Conservation (phyloP, 1,140 invertebrate species). For the Pseudobourletiella spinata region DNA sequence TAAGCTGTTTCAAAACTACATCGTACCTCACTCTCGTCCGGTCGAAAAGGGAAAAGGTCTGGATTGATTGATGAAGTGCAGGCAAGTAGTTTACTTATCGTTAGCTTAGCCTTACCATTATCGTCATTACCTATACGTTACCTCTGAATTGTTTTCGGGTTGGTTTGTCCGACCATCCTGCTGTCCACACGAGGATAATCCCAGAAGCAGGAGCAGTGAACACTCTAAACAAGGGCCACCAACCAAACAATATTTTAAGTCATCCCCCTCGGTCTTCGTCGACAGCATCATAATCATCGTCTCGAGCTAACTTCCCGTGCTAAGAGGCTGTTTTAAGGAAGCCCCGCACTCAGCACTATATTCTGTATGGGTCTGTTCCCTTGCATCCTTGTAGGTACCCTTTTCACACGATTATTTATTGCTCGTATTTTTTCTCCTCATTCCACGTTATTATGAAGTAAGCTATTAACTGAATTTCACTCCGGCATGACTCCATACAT, state of each 20-base stretch:
- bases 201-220: too few relatives aligned
- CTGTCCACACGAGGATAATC: background rate
- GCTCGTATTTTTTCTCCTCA: background rate
- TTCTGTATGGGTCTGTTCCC: too few relatives aligned
- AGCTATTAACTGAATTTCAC: background rate
- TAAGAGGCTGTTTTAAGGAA: background rate
- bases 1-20: too few relatives aligned
- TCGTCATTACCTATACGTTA: background rate
- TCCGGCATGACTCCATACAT: background rate
- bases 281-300: too few relatives aligned
- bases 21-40: too few relatives aligned
- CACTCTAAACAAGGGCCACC: too few relatives aligned
- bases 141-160: background rate
- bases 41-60: too few relatives aligned
- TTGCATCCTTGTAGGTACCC: too few relatives aligned
- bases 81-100: background rate
- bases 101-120: background rate
- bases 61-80: constrained; percentile 8
- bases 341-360: background rate
- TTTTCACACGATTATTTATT: constrained; percentile 6
- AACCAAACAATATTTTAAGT: too few relatives aligned
- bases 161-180: background rate
- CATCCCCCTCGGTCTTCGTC: too few relatives aligned
- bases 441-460: background rate
- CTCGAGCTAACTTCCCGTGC: background rate